Evolutionary conservation across 2,888 invertebrate species (phyloP), one percentile per base, ranked within the genome.

Genomic region (Hypomecis atomaria): DNA sequence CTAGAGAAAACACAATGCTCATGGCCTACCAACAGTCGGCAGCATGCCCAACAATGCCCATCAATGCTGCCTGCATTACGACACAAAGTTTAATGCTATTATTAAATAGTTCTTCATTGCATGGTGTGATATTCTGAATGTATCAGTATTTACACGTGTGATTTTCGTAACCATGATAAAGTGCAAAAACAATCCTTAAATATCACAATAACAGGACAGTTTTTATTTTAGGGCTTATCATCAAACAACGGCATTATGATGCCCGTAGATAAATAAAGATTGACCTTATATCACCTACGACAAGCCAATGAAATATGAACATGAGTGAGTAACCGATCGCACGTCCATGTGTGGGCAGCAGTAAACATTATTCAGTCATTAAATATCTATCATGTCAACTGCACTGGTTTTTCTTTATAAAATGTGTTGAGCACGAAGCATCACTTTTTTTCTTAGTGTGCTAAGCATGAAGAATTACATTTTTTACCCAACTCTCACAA

Each of bases 401-500:
- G 7, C 42, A 43, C 6, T 48, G 38, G 38, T 40, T 60, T 61
- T 43, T 48, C 37, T 47, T 56, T 47, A 45, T 36, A 71, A 67
- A 63, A 64, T 57, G 61, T 65, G 60, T 67, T 10, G 45, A 40
- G 5, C 33, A 44, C 43, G 54, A 49, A 37, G 45, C 50, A 50
- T 23, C 3, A 23, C 23, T 1, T 23, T 40, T 60, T 61, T 43
- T 48, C 37, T 47, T 56, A 63, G 64, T 57, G 61, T 65, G 60
- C 66, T 10, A 42, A 40, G 7, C 33, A 44, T 49, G 54, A 49
- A 37, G 45, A 44, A 50, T 53, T 58, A 63, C 10, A 11, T 33
- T 63, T 63, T 59, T 63, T 63, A 8, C 11, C 52, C 59, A 59
- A 70, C 72, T 68, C 70, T 68, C 68, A 65, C 67, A 58, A 50